These are phyloP conservation scores for Spheniscus humboldti DNA, from an alignment of 2,797 vertebrate genomes.

Conservation along the genomic window DNA sequence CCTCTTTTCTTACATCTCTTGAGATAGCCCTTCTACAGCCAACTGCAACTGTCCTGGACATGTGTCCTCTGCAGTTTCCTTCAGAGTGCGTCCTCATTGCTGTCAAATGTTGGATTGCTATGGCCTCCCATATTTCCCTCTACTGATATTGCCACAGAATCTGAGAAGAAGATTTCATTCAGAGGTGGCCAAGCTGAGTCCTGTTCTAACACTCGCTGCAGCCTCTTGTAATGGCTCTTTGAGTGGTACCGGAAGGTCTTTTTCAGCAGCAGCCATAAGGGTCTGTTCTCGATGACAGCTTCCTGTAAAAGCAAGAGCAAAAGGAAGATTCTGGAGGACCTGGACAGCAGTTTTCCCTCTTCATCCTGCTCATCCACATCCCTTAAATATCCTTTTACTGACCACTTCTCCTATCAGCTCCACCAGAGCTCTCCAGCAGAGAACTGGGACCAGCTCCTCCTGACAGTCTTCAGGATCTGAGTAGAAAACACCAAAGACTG, in stretches of 20 bases:
- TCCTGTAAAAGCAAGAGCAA: conserved; percentile 65
- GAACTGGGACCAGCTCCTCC: background rate
- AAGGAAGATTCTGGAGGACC: background rate
- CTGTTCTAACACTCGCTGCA: conserved; percentile 50
- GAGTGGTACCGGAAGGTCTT: conserved; percentile 61
- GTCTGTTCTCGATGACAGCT: conserved; percentile 72
- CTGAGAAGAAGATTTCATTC: conserved; percentile 56
- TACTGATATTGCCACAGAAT: background rate
- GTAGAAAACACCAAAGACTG: background rate
- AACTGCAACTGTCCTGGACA: background rate
- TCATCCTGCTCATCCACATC: background rate
- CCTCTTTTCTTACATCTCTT: background rate
- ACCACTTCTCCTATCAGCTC: background rate
- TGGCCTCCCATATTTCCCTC: conserved; percentile 54
- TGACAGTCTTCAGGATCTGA: background rate
- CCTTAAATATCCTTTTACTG: background rate
- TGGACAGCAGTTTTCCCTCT: background rate
- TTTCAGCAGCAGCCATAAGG: conserved; percentile 71
- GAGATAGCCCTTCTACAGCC: background rate
- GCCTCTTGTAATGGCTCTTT: conserved; percentile 72
- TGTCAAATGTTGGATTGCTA: conserved; percentile 74
- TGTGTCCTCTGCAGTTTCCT: background rate
- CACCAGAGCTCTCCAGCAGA: background rate
- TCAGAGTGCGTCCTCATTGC: conserved; percentile 56
- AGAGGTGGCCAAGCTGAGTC: conserved; percentile 75